phyloP scores from a whole-genome alignment of 2,888 invertebrate genomes.

The Drosophila peninsularis region DNA sequence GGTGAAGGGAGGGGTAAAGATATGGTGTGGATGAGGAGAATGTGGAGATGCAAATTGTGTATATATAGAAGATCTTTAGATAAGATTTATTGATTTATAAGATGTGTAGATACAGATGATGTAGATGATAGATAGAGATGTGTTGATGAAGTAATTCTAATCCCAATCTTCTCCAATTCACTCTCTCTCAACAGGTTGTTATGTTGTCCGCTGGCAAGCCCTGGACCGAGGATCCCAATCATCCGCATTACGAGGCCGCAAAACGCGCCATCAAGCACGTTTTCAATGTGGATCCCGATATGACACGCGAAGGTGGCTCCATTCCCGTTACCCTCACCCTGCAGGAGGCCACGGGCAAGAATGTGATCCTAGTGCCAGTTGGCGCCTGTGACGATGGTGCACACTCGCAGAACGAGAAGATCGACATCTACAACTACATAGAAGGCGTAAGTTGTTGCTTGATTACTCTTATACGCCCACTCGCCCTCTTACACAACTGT shows the following conservation, averaged over 20 bases:
- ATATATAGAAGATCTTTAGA: not conserved
- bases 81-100: not conserved
- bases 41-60: not conserved
- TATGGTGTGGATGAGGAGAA: too few species aligned
- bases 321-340: conserved; percentile 98
- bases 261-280: conserved; percentile 92
- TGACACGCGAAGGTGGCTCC: conserved; percentile 98
- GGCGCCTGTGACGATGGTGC: conserved; percentile 98
- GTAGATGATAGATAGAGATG: not conserved
- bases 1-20: too few species aligned
- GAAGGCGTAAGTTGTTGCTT: conserved; percentile 90
- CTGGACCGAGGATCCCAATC: conserved; percentile 96
- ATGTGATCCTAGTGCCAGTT: conserved; percentile 96
- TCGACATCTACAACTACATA: conserved; percentile 96
- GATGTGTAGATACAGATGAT: not conserved
- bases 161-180: too few species aligned
- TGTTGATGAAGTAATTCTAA: too few species aligned
- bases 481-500: not conserved
- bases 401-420: conserved; percentile 99
- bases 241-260: conserved; percentile 97
- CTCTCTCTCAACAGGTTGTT: conserved; percentile 41
- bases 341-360: conserved; percentile 95
- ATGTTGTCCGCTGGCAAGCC: conserved; percentile 88
- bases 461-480: not conserved
- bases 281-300: conserved; percentile 94